Base-by-base conservation (phyloP, 2,113 vertebrate genomes). In the Atherinomorus stipes region DNA sequence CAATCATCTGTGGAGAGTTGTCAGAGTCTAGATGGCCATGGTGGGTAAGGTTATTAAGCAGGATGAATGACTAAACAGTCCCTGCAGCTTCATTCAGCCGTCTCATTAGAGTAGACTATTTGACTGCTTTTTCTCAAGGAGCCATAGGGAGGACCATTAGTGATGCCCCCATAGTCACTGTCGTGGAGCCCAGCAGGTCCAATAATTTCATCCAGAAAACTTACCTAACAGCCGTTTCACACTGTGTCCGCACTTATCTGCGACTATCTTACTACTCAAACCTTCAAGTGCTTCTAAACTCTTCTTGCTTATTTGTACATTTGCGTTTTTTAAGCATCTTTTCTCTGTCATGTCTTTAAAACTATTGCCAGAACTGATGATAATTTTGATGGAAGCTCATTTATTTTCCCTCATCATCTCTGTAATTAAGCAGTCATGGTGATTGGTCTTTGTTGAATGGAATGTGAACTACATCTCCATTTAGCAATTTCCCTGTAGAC, bases 11-110 rank as follows among this genome's bases (percentile, higher is more conserved):
- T 70, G 82, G 75, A 75, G 71, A 82, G 76, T 87, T 90, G 86
- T 87, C 77, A 80, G 80, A 71, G 80, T 44, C 77, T 50, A 69
- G 75, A 73, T 75, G 54, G 75, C 88, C 80, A 68, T 78, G 87
- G 84, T 69, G 86, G 88, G 85, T 71, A 75, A 86, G 71, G 88
- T 89, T 92, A 91, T 92, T 92, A 93, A 92, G 80, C 90, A 91
- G 90, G 90, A 93, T 91, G 89, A 92, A 93, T 93, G 89, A 84
- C 90, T 91, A 87, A 91, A 89, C 84, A 87, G 84, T 81, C 73
- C 68, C 73, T 6, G 78, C 79, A 52, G 86, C 74, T 89, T 90
- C 83, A 75, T 88, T 90, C 89, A 86, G 56, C 74, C 85, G 16
- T 89, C 90, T 93, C 85, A 90, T 93, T 93, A 92, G 70, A 85